Percentiles rank a stretch among this genome's conserved stretches.
phyloP scores from a whole-genome alignment of 2,113 vertebrate species.

The Trachemys scripta region DNA sequence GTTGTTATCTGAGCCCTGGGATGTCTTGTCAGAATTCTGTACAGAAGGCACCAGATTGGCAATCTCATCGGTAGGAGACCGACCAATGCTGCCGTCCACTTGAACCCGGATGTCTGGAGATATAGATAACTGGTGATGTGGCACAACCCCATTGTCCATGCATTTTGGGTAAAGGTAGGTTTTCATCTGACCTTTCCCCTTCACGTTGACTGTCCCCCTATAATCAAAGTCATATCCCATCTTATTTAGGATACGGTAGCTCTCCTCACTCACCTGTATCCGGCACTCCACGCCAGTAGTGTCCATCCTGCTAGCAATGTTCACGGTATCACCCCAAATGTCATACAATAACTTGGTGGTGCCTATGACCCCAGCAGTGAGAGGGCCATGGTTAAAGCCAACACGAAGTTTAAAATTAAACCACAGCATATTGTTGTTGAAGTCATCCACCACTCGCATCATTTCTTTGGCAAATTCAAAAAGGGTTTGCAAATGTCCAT shows the following conservation, averaged over 20 bases:
- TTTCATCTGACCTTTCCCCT: conserved; percentile 99
- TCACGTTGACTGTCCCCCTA: conserved; percentile 97
- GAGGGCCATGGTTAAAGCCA: conserved; percentile 96
- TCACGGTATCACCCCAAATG: conserved; percentile 99
- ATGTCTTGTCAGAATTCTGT: conserved; percentile 74
- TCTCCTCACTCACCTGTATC: conserved; percentile 98
- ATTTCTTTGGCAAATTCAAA: conserved; percentile 99
- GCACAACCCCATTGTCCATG: conserved; percentile 87
- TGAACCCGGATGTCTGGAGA: conserved; percentile 96
- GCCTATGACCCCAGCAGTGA: conserved; percentile 97
- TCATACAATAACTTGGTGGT: conserved; percentile 98
- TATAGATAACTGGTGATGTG: conserved; percentile 87
- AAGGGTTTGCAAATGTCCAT: conserved; percentile 91
- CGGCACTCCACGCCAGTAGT: conserved; percentile 97
- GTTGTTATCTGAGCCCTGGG: conserved; percentile 64
- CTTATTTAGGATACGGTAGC: conserved; percentile 89
- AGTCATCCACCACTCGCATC: conserved; percentile 98
- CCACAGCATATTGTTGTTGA: conserved; percentile 99
- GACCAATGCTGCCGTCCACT: conserved; percentile 99
- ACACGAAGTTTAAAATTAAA: conserved; percentile 97
- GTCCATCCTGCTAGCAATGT: conserved; percentile 99
- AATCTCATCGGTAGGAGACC: conserved; percentile 96
- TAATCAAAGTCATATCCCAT: conserved; percentile 98
- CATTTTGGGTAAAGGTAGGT: conserved; percentile 97
- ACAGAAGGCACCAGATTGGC: conserved; percentile 88